Evolutionary conservation across 1,140 invertebrate species (phyloP), one percentile per base, ranked within the genome.

Genomic region (Drosophila pectinifera): DNA sequence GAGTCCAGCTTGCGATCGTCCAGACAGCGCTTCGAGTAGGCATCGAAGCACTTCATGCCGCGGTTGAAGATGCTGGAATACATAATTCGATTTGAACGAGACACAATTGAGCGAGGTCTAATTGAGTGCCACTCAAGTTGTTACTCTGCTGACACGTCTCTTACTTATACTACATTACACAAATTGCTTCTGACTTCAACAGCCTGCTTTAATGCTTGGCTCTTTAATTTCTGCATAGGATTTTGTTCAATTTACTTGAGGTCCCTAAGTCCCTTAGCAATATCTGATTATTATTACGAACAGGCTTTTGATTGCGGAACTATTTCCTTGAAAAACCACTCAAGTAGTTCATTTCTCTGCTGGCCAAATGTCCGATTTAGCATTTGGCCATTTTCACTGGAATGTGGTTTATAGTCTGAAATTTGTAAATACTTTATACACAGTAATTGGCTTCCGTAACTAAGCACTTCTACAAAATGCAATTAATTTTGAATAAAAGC

Each of bases 11-110:
- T 92, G 16, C 79, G 78, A 42, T 85, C 76, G 28, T 80, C 72
- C 4, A 92, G 53, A 54, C 91, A 92, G 14, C 84, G 85, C 22
- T 69, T 70, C 6, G 83, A 78, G 38, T 92, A 92, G 14, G 79
- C 75, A 61, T 92, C 91, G 45, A 92, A 92, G 55, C 91, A 92
- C 62, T 76, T 79, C 89, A 92, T 92, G 46, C 91, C 91, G 8
- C 75, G 78, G 54, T 89, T 77, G 62, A 92, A 92, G 58, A 92
- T 88, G 65, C 91, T 92, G 75, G 22, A 77, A 82, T 56, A 49
- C 11, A 58, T 34, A 75, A 76, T 67, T 39, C 58, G 64, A 74
- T 58, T 64, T 49, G 6, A 51, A 56, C 43, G 36, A 39, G 39
- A 34, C 14, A 68, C 49, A 54, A 57, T 77, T 53, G 53, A 53